phyloP scores from a whole-genome alignment of 1,140 invertebrate genomes.

The Aphelenchoides avenae region DNA sequence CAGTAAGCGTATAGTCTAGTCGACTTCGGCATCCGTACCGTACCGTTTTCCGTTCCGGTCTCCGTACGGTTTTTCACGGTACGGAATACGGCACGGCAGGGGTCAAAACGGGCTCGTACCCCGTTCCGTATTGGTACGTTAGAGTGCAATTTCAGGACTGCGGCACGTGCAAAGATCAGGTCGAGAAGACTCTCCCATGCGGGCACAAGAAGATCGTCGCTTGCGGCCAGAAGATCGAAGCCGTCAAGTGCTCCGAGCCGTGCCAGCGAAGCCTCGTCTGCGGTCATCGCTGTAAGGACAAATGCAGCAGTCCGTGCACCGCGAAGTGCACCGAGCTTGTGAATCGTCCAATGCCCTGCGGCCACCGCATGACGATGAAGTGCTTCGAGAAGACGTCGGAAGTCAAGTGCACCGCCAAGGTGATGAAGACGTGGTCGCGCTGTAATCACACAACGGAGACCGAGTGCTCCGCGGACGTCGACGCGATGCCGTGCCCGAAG shows the following conservation, averaged over 20 bases:
- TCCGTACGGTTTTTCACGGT: background rate
- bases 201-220: constrained; percentile 3
- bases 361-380: constrained; percentile 16
- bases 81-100: too few relatives aligned
- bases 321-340: constrained; percentile 14
- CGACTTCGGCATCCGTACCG: background rate
- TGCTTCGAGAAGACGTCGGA: constrained; percentile 8
- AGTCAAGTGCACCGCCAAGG: constrained; percentile 3
- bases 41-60: background rate
- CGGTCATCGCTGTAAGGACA: constrained; percentile 19
- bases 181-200: constrained; percentile 18
- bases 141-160: constrained; percentile 18
- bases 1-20: background rate
- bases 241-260: background rate
- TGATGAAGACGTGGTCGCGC: constrained; percentile 18
- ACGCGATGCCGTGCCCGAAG: constrained; percentile 20
- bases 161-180: constrained; percentile 14
- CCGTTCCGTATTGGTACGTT: too few relatives aligned
- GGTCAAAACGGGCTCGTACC: too few relatives aligned
- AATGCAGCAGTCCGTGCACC: constrained; percentile 15
- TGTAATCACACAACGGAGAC: constrained; percentile 16
- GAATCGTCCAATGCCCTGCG: constrained; percentile 15
- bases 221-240: constrained; percentile 11
- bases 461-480: constrained; percentile 13
- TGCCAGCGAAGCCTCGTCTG: constrained; percentile 14